Evolutionary conservation across 2,113 vertebrate genomes (phyloP).

Genomic region (Hoplias malabaricus): DNA sequence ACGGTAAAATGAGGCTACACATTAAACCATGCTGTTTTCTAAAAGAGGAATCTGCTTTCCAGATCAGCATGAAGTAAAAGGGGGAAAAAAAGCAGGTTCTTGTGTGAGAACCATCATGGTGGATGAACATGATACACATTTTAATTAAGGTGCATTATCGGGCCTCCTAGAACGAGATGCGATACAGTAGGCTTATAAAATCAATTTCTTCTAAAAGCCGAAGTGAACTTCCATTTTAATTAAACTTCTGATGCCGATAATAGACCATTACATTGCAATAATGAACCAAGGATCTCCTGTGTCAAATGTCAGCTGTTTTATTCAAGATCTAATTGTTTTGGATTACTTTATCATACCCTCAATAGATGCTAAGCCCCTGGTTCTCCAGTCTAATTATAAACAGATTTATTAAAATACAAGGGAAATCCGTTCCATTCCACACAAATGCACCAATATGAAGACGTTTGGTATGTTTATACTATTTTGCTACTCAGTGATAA

Average conservation of each 20-base stretch:
- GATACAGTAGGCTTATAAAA: conserved; percentile 33
- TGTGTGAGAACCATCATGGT: not conserved
- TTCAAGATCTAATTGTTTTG: conserved; percentile 31
- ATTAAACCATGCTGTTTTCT: conserved; percentile 7
- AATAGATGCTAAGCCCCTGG: conserved; percentile 8
- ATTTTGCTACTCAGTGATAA: not conserved
- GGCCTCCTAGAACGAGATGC: not conserved
- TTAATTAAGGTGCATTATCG: conserved; percentile 19
- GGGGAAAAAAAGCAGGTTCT: not conserved
- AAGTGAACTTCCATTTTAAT: conserved; percentile 35
- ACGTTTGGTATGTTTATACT: not conserved
- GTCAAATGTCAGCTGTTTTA: conserved; percentile 38
- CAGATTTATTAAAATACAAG: conserved; percentile 10
- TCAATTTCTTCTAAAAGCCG: conserved; percentile 36
- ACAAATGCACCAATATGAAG: not conserved
- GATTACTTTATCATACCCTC: conserved; percentile 29
- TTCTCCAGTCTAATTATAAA: not conserved
- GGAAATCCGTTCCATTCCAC: not conserved
- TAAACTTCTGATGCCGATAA: conserved; percentile 34
- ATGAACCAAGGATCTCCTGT: conserved; percentile 14
- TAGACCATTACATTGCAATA: conserved; percentile 16
- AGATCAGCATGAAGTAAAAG: not conserved
- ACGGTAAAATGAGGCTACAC: not conserved
- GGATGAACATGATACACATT: not conserved
- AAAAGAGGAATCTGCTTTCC: not conserved